Base-by-base conservation (phyloP, 2,888 invertebrate species). In the Catocala fraxini region DNA sequence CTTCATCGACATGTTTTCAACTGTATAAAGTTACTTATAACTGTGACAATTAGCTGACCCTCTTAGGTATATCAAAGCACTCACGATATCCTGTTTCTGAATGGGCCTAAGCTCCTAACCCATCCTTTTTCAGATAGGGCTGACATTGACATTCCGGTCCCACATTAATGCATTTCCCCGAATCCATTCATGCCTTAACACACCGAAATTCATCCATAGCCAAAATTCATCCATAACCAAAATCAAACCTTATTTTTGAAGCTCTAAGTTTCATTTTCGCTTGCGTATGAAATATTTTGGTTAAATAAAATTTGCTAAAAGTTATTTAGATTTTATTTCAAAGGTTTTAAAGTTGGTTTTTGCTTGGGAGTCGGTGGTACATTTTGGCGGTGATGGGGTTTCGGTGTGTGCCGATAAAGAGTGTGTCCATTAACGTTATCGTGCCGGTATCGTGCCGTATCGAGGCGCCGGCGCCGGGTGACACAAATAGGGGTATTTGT, bases 361-460 rank as follows among this genome's bases (percentile, higher is more conserved):
- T 68, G 74, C 73, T 77, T 79, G 80, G 69, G 70, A 64, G 25
- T 25, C 64, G 68, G 73, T 74, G 75, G 74, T 78, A 72, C 83
- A 7, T 81, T 79, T 80, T 79, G 74, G 77, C 77, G 82, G 80
- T 81, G 77, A 75, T 78, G 81, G 83, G 77, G 70, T 83, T 80
- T 65, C 77, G 76, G 79, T 73, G 80, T 73, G 81, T 74, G 68
- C 81, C 85, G 92, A 92, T 92, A 92, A 89, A 84, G 85, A 80
- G 80, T 84, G 88, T 85, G 80, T 92, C 93, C 93, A 93, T 93
- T 93, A 93, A 86, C 84, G 89, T 90, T 93, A 93, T 92, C 92
- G 86, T 81, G 70, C 75, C 85, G 88, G 88, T 90, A 91, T 91
- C 91, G 87, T 79, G 83, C 88, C 91, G 92, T 90, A 90, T 91